Conservation (phyloP, 2,113 vertebrate genomes). For the Psammodynastes pulverulentus region DNA sequence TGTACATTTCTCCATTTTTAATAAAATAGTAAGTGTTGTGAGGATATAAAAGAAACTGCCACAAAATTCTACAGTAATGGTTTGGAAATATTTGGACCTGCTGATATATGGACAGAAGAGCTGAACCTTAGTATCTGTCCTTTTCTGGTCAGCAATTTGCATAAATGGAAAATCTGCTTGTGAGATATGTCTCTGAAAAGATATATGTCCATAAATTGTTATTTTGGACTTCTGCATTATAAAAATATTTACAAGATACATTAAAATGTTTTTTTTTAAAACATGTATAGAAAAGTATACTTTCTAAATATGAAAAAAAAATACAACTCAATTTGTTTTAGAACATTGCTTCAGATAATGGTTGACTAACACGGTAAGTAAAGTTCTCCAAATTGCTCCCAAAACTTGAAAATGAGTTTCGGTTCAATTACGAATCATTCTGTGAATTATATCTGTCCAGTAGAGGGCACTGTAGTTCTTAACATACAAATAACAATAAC, state of each 20-base stretch:
- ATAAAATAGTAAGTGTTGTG: neutral
- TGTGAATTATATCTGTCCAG: conserved; percentile 22
- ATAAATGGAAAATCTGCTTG: neutral
- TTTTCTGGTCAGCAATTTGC: neutral
- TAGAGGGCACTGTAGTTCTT: conserved; percentile 55
- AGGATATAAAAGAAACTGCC: neutral
- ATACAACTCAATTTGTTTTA: neutral
- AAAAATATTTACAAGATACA: neutral
- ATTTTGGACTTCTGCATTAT: neutral
- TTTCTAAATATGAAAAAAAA: neutral
- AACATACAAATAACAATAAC: conserved; percentile 1
- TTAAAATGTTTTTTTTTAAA: neutral
- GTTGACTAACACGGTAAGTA: neutral
- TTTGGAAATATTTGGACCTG: neutral
- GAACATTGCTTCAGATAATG: neutral
- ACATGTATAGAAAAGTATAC: neutral
- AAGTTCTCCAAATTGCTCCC: neutral
- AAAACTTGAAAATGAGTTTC: neutral
- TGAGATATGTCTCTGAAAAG: neutral
- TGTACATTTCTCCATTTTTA: neutral
- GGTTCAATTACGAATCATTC: neutral
- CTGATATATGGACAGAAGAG: neutral
- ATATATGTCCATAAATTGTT: neutral
- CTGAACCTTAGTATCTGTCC: neutral
- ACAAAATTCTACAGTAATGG: neutral